Conservation (phyloP, 2,888 invertebrate species). For the Calliopum simillimum region DNA sequence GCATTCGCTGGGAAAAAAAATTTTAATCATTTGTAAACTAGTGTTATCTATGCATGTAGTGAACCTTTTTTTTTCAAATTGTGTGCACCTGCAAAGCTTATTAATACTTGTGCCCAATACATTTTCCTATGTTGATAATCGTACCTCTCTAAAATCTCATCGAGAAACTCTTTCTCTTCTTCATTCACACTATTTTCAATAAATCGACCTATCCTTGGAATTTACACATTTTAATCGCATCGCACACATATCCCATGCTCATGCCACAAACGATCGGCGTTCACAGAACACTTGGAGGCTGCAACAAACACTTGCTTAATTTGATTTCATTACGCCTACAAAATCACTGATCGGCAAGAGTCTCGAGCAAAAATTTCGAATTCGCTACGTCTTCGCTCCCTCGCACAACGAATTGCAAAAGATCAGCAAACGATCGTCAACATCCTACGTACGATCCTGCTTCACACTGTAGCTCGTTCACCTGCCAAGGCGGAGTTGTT, state of each 20-base stretch:
- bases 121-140: too few relatives aligned
- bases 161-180: too few relatives aligned
- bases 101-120: too few relatives aligned
- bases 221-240: too few relatives aligned
- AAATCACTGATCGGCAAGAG: conserved; percentile 39
- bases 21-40: too few relatives aligned
- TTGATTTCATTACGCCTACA: conserved; percentile 68
- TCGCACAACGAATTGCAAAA: conserved; percentile 35
- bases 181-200: too few relatives aligned
- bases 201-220: too few relatives aligned
- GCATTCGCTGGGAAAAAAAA: too few relatives aligned
- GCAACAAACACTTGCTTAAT: conserved; percentile 63
- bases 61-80: too few relatives aligned
- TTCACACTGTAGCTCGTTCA: not conserved
- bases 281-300: conserved; percentile 43
- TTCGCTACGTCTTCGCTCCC: conserved; percentile 23
- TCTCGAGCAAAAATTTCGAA: conserved; percentile 21
- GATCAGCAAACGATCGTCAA: conserved; percentile 18
- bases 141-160: too few relatives aligned
- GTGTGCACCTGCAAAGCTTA: too few relatives aligned
- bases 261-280: conserved; percentile 1
- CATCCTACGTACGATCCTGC: conserved; percentile 18
- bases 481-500: conserved; percentile 55
- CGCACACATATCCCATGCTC: not conserved
- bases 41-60: too few relatives aligned